Evolutionary conservation across 2,113 vertebrate species (phyloP), one percentile per base, ranked within the genome.

Genomic region (Mus spicilegus): DNA sequence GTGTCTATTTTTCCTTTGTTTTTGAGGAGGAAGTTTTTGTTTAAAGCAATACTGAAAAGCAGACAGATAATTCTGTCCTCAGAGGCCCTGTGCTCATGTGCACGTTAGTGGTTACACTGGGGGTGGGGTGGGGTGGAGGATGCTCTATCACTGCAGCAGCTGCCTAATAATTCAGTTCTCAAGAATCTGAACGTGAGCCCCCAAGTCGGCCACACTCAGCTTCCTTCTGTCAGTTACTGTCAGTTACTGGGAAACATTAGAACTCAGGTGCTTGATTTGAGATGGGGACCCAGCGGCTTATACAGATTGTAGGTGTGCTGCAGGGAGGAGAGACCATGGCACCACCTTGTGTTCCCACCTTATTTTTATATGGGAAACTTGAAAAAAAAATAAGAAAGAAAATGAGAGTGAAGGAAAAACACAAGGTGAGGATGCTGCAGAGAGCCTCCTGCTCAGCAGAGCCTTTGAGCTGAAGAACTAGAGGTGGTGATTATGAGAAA

Each of bases 221-320:
- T 80, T 96, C 61, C 49, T 39, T 96, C 33, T 96, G 91, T 95
- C 91, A 95, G 87, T 89, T 96, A 69, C 78, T 97, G 92, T 95
- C 80, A 91, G 87, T 87, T 97, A 88, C 85, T 93, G 94, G 93
- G 95, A 63, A 95, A 63, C 12, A 87, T 69, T 84, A 89, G 78
- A 97, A 93, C 97, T 97, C 98, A 96, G 97, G 97, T 96, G 90
- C 95, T 95, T 84, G 72, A 95, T 96, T 90, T 84, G 95, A 96
- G 89, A n/a, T 69, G 17, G 70, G 63, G 91, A 76, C 46, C 63
- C 33, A 89, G 86, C 72, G 42, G 70, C 33, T 93, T 61, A 67
- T 70, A 54, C 24, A 49, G 24, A 89, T 77, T 90, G 76, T 69
- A 95, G 92, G 95, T 97, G 17, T 82, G 24, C 94, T 93, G 93